Base-by-base conservation (phyloP, 2,888 invertebrate genomes). In the Brachypalpus laphriformis region DNA sequence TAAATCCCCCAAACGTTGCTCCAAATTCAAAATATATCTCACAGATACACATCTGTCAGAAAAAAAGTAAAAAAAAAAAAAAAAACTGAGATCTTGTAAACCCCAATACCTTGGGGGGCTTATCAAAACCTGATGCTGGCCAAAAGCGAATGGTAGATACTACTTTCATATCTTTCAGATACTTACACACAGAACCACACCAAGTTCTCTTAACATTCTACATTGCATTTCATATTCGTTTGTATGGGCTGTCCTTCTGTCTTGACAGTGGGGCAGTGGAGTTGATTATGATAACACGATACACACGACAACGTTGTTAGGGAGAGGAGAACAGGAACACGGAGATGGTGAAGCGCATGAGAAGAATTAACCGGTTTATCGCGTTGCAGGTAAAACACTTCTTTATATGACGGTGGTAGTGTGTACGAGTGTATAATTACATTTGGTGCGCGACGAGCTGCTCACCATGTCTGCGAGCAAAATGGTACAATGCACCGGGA, bases 261-360 rank as follows among this genome's bases (percentile, higher is more conserved):
- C 57, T 76, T 47, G 68, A 49, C 66, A 82, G 82, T 82, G 74
- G 74, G 72, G 72, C 82, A 83, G 59, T 78, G 20, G 74, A 78
- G 68, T 74, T 63, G 66, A 74, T 78, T 61, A 78, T 45, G 56
- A 78, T 74, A 68, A 72, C 78, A 72, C 25, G 59, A 59, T 9
- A 9, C 34, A 34, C 34, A 40, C 57, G 14, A 18, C 28, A 25
- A 51, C 18, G 57, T 49, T 18, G 34, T n/a, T 40, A 14, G 16
- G 3, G 16, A 11, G 2, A 20, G 7, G 18, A 22, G 11, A 25
- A 18, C 8, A 37, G 11, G 11, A 28, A 7, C 4, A 11, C 5
- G 42, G 40, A 31, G 14, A n/a, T 20, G 59, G 20, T 16, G 59
- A 14, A n/a, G 2, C 28, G 66, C 54, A 80, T 16, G 75, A 71